Evolutionary conservation across 2,797 vertebrate species (phyloP), one percentile per base, ranked within the genome.

Genomic region (Sebastes paucispinis): DNA sequence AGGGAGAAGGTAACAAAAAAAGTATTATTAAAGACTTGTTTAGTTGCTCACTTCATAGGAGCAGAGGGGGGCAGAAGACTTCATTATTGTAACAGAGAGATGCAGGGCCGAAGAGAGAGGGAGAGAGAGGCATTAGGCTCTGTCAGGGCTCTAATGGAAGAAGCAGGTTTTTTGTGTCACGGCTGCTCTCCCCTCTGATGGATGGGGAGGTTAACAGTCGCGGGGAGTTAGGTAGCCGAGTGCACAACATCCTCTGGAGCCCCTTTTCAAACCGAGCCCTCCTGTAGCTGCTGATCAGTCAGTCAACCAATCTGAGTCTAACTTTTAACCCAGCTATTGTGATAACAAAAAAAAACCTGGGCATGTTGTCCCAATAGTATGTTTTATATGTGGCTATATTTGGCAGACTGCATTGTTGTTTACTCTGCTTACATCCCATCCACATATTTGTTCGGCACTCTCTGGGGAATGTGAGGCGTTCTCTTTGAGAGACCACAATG

Each of bases 111-210:
- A 54, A 76, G 65, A 79, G 62, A 84, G 70, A 69, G 36, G 50
- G 84, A 72, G 80, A 64, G 76, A 75, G 78, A 77, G 75, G 71
- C 84, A 86, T 92, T 87, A 88, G 77, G 75, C 83, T 86, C 84
- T 86, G 86, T 87, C 85, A 79, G 72, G 67, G 77, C 90, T 91
- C 85, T 94, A 93, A 95, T 91, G 88, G 91, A 94, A 85, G 87
- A 85, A 92, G 79, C 89, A 88, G 87, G 89, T 92, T 94, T 90
- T 88, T 81, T 77, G 86, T 94, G 90, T 94, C 94, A 91, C 58
- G 69, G 82, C 82, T 87, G 81, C 88, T 91, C 91, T 90, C 74
- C 83, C 79, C 68, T 29, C 86, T 93, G 92, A 94, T 87, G 87
- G 93, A 94, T 93, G 78, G 65, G 76, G 82, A 92, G 86, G 89